These are phyloP conservation scores for Ceratina australensis DNA, from an alignment of 1,140 invertebrate species.

Conservation along the genomic window DNA sequence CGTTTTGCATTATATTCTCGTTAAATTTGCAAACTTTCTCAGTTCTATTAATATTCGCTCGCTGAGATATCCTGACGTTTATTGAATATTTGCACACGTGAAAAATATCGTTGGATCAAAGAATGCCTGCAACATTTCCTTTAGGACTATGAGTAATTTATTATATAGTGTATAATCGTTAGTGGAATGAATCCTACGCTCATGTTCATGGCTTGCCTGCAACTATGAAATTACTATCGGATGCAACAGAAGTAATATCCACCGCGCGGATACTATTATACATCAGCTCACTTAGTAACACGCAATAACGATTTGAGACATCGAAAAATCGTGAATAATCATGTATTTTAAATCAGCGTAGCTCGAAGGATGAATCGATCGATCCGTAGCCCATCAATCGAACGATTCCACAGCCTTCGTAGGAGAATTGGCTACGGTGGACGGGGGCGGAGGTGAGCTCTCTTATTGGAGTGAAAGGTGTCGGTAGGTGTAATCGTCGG, in stretches of 20 bases:
- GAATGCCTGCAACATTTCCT: no score
- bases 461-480: conserved; percentile 54
- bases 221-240: not conserved
- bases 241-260: not conserved
- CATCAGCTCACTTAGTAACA: not conserved
- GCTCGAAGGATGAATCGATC: conserved; percentile 10
- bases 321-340: not conserved
- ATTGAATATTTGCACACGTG: no score
- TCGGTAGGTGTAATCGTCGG: conserved; percentile 56
- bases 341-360: not conserved
- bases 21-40: not conserved
- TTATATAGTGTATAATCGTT: conserved; percentile 5
- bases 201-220: not conserved
- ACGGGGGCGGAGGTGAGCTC: conserved; percentile 9
- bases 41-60: not conserved
- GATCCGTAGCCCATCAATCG: conserved; percentile 7
- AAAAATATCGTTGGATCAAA: no score
- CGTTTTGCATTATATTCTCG: not conserved
- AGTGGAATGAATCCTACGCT: conserved; percentile 18
- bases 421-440: conserved; percentile 18
- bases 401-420: conserved; percentile 28
- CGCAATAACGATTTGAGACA: not conserved
- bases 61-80: no score
- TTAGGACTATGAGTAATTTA: no score
- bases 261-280: not conserved